phyloP scores from a whole-genome alignment of 2,113 vertebrate species.

The Heloderma charlesbogerti region DNA sequence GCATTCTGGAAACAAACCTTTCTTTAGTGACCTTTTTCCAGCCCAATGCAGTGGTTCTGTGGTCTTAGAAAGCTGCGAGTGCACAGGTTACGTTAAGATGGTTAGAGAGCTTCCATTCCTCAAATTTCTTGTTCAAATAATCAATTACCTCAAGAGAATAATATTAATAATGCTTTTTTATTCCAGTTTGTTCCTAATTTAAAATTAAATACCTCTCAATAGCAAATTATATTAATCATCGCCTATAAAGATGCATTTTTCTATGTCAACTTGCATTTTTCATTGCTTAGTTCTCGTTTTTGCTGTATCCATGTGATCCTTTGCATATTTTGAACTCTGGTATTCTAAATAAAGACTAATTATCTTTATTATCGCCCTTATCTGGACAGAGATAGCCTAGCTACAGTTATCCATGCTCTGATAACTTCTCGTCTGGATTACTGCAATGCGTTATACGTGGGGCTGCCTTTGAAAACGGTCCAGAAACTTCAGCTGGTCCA shows the following conservation, averaged over 20 bases:
- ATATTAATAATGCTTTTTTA: background rate
- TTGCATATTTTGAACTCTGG: background rate
- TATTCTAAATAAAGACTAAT: background rate
- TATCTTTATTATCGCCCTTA: background rate
- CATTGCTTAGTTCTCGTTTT: no score
- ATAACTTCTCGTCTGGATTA: no score
- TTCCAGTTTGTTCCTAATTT: background rate
- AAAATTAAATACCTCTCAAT: background rate
- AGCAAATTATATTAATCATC: background rate
- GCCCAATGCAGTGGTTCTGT: slow-evolving; percentile 77
- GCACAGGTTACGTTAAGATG: slow-evolving; percentile 76
- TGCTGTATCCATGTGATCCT: background rate
- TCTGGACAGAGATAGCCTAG: no score
- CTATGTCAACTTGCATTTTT: no score
- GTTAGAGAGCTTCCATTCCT: slow-evolving; percentile 81
- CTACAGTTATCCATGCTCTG: no score
- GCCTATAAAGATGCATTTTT: background rate
- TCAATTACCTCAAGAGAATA: slow-evolving; percentile 37
- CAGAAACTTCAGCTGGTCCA: no score
- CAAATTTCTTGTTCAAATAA: slow-evolving; percentile 78
- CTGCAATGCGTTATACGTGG: no score
- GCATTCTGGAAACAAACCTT: no score
- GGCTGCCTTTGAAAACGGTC: no score
- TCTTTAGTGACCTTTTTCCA: slow-evolving; percentile 75
- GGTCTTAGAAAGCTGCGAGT: slow-evolving; percentile 74